Evolutionary conservation across 1,140 invertebrate genomes (phyloP).

Genomic region (Polypedilum pembai): DNA sequence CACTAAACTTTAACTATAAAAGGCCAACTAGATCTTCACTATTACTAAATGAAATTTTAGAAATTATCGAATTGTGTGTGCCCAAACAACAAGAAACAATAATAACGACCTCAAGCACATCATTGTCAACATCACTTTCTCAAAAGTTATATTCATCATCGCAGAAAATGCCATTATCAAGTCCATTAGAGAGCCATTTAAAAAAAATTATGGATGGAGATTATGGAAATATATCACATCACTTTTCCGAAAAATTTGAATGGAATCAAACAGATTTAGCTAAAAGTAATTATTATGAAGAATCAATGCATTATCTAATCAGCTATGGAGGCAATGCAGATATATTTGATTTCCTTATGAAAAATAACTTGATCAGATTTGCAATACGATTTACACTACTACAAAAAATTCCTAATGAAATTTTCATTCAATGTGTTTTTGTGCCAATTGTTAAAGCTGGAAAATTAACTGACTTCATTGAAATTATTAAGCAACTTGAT

Average conservation of each 20-base stretch:
- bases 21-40: background rate
- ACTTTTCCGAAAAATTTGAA: background rate
- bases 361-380: slow-evolving; percentile 52
- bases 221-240: background rate
- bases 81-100: background rate
- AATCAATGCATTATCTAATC: slow-evolving; percentile 63
- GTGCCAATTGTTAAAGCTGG: slow-evolving; percentile 56
- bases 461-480: slow-evolving; percentile 51
- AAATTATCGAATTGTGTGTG: background rate
- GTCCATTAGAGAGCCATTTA: background rate
- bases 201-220: background rate
- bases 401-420: slow-evolving; percentile 55
- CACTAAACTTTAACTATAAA: background rate
- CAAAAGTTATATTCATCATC: background rate
- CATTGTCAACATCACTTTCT: slow-evolving; percentile 26
- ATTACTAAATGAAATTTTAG: background rate
- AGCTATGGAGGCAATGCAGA: slow-evolving; percentile 61
- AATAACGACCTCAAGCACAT: background rate
- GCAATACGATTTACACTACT: slow-evolving; percentile 56
- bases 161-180: background rate
- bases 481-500: slow-evolving; percentile 54
- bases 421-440: slow-evolving; percentile 63
- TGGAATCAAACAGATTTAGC: background rate
- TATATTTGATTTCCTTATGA: slow-evolving; percentile 62
- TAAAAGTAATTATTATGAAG: slow-evolving; percentile 55